Percentiles rank a stretch among this genome's conserved stretches.
Evolutionary conservation across 2,888 invertebrate species (phyloP).

Genomic region (Drosophila paramelanica): DNA sequence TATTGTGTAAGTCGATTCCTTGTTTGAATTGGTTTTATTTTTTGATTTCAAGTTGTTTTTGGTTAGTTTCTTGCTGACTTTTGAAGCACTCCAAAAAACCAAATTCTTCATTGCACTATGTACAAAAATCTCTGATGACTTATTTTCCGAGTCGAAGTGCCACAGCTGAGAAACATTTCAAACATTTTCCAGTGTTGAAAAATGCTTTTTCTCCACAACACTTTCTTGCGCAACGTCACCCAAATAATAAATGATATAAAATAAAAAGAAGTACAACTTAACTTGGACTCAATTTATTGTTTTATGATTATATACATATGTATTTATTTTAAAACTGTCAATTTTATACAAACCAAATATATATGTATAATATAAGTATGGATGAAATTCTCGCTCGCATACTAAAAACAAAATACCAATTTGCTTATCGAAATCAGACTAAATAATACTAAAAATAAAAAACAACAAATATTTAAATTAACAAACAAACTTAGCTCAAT

Average conservation of each 20-base stretch:
- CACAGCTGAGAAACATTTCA: slow-evolving; percentile 44
- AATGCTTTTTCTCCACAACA: slow-evolving; percentile 52
- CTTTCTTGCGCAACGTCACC: slow-evolving; percentile 49
- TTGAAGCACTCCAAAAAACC: slow-evolving; percentile 65
- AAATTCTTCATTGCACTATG: slow-evolving; percentile 71
- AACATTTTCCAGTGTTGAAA: slow-evolving; percentile 57
- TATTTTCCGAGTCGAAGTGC: slow-evolving; percentile 35
- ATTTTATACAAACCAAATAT: slow-evolving; percentile 49
- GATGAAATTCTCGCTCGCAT: slow-evolving; percentile 45
- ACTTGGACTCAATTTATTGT: slow-evolving; percentile 62
- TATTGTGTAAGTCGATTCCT: slow-evolving; percentile 24
- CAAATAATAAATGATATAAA: slow-evolving; percentile 1
- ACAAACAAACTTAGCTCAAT: slow-evolving; percentile 76
- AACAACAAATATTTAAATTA: slow-evolving; percentile 50
- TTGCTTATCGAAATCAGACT: slow-evolving; percentile 67
- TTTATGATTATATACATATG: slow-evolving; percentile 47
- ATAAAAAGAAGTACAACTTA: slow-evolving; percentile 26
- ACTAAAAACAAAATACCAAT: slow-evolving; percentile 27
- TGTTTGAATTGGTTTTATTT: slow-evolving; percentile 17
- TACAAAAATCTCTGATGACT: slow-evolving; percentile 56
- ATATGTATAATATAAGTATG: slow-evolving; percentile 41
- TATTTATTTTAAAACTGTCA: slow-evolving; percentile 56
- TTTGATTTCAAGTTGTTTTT: slow-evolving; percentile 12
- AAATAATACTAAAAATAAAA: slow-evolving; percentile 60
- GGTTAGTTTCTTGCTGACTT: slow-evolving; percentile 67